Percentiles rank a stretch among this genome's conserved stretches.
phyloP scores from a whole-genome alignment of 2,797 vertebrate genomes.

The Peromyscus attwateri region DNA sequence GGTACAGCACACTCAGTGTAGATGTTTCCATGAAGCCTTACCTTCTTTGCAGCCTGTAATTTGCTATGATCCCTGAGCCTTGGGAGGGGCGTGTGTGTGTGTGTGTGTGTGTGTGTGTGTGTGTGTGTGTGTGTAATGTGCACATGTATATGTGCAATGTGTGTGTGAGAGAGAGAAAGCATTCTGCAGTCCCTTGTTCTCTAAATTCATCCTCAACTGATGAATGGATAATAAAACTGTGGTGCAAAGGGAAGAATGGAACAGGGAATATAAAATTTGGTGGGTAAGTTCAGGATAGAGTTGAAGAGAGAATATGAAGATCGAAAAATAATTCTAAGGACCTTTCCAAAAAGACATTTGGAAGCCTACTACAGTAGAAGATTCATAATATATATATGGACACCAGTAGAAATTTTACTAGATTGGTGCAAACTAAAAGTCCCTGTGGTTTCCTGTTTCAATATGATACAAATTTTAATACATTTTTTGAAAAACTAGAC shows the following conservation, averaged over 20 bases:
- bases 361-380: neutral
- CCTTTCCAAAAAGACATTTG: neutral
- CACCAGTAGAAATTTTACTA: neutral
- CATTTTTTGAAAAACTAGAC: neutral
- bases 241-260: neutral
- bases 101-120: neutral
- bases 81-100: neutral
- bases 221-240: neutral
- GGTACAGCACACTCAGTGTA: neutral
- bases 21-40: neutral
- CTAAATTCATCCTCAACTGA: neutral
- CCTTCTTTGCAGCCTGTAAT: neutral
- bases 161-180: neutral
- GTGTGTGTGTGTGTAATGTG: neutral
- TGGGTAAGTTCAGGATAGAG: too few species aligned
- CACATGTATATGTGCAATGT: neutral
- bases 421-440: neutral
- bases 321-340: neutral
- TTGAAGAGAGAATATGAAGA: neutral
- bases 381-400: neutral
- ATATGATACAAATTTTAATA: neutral
- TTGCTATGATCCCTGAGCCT: neutral
- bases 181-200: neutral
- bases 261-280: neutral
- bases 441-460: neutral